phyloP scores from a whole-genome alignment of 2,888 invertebrate species.

The Watsonalla cultraria region DNA sequence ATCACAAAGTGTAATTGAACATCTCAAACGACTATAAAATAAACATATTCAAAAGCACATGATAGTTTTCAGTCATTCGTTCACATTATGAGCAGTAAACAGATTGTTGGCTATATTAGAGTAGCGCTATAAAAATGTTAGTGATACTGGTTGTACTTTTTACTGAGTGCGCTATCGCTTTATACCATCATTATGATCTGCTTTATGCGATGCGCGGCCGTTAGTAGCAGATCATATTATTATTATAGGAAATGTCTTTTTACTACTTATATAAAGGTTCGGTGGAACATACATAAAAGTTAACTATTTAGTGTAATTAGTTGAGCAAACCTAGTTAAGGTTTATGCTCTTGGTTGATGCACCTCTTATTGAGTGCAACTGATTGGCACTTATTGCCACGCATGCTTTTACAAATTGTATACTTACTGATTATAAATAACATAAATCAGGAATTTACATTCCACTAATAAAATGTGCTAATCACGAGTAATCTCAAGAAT shows the following conservation, averaged over 20 bases:
- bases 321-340: neutral
- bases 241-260: neutral
- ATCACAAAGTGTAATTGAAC: neutral
- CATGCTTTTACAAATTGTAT: too few relatives aligned
- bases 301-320: neutral
- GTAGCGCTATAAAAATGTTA: neutral
- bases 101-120: constrained; percentile 4
- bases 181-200: constrained; percentile 1
- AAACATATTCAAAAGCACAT: neutral
- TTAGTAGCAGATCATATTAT: constrained; percentile 1
- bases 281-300: neutral
- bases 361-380: neutral
- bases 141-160: neutral
- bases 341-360: neutral
- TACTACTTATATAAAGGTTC: neutral
- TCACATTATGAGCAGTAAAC: constrained; percentile 17
- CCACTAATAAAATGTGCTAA: too few relatives aligned
- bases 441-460: too few relatives aligned
- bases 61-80: neutral
- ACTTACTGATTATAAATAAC: too few relatives aligned
- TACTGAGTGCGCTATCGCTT: neutral
- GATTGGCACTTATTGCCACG: neutral
- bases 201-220: neutral
- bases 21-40: neutral
- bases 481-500: too few relatives aligned